Percentiles rank a stretch among this genome's conserved stretches.
Conservation (phyloP, 2,888 invertebrate species). For the Chrysina gloriosa region DNA sequence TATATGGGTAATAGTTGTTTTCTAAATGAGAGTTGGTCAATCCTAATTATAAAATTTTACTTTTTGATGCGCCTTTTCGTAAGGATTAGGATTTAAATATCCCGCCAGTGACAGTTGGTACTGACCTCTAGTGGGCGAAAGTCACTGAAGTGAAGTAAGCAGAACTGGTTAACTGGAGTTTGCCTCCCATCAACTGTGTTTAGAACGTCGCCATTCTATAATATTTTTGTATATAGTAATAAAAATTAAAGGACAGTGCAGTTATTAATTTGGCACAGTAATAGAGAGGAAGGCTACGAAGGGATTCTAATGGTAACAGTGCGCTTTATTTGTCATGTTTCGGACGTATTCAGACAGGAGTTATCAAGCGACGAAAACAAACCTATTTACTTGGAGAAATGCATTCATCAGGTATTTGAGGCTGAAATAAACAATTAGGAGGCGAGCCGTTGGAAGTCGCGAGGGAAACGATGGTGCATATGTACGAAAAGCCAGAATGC, state of each 20-base stretch:
- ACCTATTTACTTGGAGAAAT: constrained; percentile 60
- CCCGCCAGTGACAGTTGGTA: constrained; percentile 1
- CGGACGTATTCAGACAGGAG: constrained; percentile 38
- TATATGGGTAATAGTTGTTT: neutral
- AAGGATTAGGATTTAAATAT: constrained; percentile 13
- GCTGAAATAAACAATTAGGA: constrained; percentile 45
- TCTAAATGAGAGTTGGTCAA: neutral
- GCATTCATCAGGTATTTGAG: constrained; percentile 59
- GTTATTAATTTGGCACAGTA: constrained; percentile 48
- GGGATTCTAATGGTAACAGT: constrained; percentile 46
- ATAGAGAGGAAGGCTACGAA: constrained; percentile 45
- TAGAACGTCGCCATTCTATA: constrained; percentile 65
- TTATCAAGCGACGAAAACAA: constrained; percentile 61
- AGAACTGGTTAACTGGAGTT: constrained; percentile 64
- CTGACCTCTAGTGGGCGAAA: constrained; percentile 43
- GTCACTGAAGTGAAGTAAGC: constrained; percentile 50
- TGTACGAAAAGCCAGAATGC: constrained; percentile 44
- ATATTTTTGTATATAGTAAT: constrained; percentile 60
- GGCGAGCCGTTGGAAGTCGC: constrained; percentile 31
- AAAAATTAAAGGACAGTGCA: constrained; percentile 57
- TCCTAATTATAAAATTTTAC: too few species aligned
- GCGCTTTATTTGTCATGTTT: constrained; percentile 36
- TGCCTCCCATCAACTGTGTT: constrained; percentile 65
- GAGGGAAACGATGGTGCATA: constrained; percentile 29
- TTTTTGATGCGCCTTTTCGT: neutral